Conservation (phyloP, 2,797 vertebrate species). For the Hydrolagus colliei region DNA sequence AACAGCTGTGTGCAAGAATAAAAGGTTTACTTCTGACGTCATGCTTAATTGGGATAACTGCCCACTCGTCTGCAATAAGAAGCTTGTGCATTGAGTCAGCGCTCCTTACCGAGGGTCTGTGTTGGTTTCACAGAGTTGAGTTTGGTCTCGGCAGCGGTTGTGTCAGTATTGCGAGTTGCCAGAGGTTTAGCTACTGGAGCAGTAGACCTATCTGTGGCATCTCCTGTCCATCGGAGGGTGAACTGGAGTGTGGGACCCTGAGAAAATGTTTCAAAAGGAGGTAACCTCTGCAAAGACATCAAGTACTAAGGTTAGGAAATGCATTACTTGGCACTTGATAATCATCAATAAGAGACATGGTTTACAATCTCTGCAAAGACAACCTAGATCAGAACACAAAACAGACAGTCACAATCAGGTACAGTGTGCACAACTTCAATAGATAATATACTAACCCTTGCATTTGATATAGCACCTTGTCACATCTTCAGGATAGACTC, state of each 20-base stretch:
- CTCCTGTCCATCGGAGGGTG: conserved; percentile 91
- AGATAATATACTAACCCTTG: too few species aligned
- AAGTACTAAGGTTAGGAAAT: not conserved
- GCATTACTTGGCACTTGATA: too few species aligned
- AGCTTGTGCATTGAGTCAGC: conserved; percentile 34
- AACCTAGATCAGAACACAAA: too few species aligned
- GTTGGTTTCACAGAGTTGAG: conserved; percentile 79
- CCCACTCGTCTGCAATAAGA: not conserved
- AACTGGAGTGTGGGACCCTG: conserved; percentile 98
- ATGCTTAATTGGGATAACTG: not conserved
- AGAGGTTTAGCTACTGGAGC: conserved; percentile 90
- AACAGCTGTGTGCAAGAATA: conserved; percentile 58
- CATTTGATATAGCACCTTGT: too few species aligned
- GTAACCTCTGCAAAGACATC: conserved; percentile 68
- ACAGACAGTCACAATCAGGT: too few species aligned
- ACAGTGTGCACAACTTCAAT: too few species aligned
- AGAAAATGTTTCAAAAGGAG: conserved; percentile 99
- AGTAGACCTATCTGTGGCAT: conserved; percentile 81
- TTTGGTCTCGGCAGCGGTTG: conserved; percentile 79
- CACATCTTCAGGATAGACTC: too few species aligned
- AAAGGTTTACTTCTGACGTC: not conserved
- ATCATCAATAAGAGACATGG: too few species aligned
- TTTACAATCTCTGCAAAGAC: too few species aligned
- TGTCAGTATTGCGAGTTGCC: conserved; percentile 89
- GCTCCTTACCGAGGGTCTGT: conserved; percentile 73